phyloP scores from a whole-genome alignment of 2,113 vertebrate genomes.

The Nanorana parkeri region DNA sequence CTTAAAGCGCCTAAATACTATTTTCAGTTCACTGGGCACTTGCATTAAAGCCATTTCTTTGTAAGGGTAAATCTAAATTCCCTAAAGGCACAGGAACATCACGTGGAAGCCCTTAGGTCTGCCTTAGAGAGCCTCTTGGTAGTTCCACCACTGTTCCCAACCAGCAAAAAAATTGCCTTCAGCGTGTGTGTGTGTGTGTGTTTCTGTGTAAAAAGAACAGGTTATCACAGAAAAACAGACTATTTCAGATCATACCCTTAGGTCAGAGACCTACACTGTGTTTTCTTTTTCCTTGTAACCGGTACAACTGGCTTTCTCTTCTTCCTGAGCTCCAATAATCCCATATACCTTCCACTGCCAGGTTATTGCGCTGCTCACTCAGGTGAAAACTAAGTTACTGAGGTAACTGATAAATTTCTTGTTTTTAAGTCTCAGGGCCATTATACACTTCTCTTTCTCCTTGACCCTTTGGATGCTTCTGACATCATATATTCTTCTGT shows the following conservation, averaged over 20 bases:
- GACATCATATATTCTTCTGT: background rate
- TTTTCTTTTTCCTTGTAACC: background rate
- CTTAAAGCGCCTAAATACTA: no score
- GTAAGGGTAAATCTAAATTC: no score
- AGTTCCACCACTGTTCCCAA: no score
- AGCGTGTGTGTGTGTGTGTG: no score
- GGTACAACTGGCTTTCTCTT: background rate
- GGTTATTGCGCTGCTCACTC: slow-evolving; percentile 14
- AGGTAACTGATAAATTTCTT: background rate
- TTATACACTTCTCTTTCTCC: slow-evolving; percentile 3
- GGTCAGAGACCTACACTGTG: background rate
- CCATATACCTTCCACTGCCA: background rate
- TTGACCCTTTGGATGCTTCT: slow-evolving; percentile 4
- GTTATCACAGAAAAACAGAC: no score
- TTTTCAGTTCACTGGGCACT: no score
- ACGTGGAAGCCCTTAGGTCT: no score
- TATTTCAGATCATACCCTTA: background rate
- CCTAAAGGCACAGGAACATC: no score
- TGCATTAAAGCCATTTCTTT: no score
- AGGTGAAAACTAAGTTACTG: slow-evolving; percentile 27
- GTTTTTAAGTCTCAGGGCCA: background rate
- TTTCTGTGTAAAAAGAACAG: no score
- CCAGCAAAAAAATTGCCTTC: no score
- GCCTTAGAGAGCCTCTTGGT: no score
- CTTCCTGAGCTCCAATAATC: background rate